Percentiles rank a stretch among this genome's conserved stretches.
Evolutionary conservation across 2,888 invertebrate genomes (phyloP).

Genomic region (Dynastes maya): DNA sequence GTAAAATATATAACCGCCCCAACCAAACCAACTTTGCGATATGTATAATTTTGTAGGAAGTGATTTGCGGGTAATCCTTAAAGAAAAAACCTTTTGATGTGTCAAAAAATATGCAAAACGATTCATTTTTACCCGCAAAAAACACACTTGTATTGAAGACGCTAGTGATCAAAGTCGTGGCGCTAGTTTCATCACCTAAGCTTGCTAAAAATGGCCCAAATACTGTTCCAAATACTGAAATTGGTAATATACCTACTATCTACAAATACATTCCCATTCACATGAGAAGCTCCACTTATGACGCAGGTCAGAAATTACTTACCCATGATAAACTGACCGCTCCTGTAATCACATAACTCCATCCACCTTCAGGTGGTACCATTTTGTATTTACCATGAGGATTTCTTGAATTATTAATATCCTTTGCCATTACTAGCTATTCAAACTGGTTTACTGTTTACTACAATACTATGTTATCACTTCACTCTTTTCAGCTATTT

Average conservation of each 20-base stretch:
- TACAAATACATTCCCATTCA: constrained; percentile 64
- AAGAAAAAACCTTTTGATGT: constrained; percentile 51
- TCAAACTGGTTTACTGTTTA: too few relatives aligned
- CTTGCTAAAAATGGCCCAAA: constrained; percentile 80
- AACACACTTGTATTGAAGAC: constrained; percentile 78
- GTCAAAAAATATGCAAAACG: too few relatives aligned
- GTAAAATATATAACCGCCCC: constrained; percentile 78
- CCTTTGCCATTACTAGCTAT: too few relatives aligned
- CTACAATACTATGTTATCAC: too few relatives aligned
- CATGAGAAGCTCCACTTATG: too few relatives aligned
- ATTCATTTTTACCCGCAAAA: constrained; percentile 60
- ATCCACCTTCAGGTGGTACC: constrained; percentile 75
- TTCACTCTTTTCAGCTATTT: too few relatives aligned
- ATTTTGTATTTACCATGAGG: constrained; percentile 53
- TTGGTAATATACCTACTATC: constrained; percentile 79
- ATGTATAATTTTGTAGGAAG: constrained; percentile 78
- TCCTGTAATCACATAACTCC: constrained; percentile 83
- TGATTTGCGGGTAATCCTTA: constrained; percentile 80
- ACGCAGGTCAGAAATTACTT: constrained; percentile 61
- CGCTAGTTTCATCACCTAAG: constrained; percentile 79
- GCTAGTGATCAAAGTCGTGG: constrained; percentile 80
- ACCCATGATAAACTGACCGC: constrained; percentile 84
- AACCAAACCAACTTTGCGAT: constrained; percentile 78
- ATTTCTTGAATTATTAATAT: too few relatives aligned
- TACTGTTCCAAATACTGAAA: constrained; percentile 80